Evolutionary conservation across 2,888 invertebrate species (phyloP).

Genomic region (Bombylius major): DNA sequence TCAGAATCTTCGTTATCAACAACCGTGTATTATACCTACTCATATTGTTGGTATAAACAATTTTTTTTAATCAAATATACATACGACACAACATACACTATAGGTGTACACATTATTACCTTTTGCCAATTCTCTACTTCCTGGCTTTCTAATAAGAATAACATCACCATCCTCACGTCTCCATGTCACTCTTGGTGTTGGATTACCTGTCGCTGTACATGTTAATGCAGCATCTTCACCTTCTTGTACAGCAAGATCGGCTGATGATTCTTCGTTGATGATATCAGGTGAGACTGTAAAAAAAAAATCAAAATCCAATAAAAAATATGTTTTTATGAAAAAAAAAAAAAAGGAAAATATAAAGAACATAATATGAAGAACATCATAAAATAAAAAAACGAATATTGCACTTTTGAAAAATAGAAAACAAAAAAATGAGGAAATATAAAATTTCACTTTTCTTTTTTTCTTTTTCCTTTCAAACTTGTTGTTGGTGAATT

Average conservation of each 20-base stretch:
- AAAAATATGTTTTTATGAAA: not conserved
- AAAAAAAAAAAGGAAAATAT: too few relatives aligned
- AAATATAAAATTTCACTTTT: too few relatives aligned
- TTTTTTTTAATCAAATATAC: too few relatives aligned
- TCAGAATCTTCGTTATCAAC: too few relatives aligned
- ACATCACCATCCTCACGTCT: conserved; percentile 60
- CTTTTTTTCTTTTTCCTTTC: too few relatives aligned
- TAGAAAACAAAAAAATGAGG: too few relatives aligned
- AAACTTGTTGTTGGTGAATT: too few relatives aligned
- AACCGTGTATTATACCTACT: too few relatives aligned
- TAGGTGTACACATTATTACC: conserved; percentile 20
- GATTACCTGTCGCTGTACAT: conserved; percentile 71
- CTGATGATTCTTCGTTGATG: conserved; percentile 59
- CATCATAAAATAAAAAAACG: too few relatives aligned
- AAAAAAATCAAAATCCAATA: not conserved
- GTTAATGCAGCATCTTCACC: conserved; percentile 62
- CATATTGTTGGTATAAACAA: too few relatives aligned
- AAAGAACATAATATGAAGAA: conserved; percentile 49
- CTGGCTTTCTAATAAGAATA: conserved; percentile 43
- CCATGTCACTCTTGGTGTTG: conserved; percentile 67
- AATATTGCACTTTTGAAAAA: conserved; percentile 46
- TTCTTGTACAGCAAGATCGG: conserved; percentile 65
- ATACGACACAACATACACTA: too few relatives aligned
- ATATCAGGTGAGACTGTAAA: conserved; percentile 64
- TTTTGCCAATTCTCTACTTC: conserved; percentile 34